Evolutionary conservation across 2,797 vertebrate genomes (phyloP).

Genomic region (Malurus splendens): DNA sequence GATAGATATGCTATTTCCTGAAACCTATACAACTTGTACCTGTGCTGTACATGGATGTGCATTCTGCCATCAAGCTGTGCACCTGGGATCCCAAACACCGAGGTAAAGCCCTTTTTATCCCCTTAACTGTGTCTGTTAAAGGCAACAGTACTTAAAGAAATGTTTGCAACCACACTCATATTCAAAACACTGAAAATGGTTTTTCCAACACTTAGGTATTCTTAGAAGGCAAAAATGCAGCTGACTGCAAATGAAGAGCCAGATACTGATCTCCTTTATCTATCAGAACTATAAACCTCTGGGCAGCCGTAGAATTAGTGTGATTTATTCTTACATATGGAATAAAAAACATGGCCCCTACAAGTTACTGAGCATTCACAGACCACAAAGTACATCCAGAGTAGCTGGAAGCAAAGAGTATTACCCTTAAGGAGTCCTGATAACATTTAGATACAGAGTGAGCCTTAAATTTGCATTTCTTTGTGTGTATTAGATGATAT

Average conservation of each 20-base stretch:
- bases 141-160: not conserved
- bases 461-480: not conserved
- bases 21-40: no score
- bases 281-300: not conserved
- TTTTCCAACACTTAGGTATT: not conserved
- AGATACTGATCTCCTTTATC: not conserved
- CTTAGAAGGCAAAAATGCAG: not conserved
- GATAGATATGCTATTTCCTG: no score
- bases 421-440: not conserved
- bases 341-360: not conserved
- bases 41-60: no score
- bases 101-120: no score
- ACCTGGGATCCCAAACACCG: no score
- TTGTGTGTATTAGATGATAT: not conserved
- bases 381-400: not conserved
- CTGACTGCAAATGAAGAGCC: not conserved
- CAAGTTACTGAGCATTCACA: not conserved
- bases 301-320: not conserved
- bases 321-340: not conserved
- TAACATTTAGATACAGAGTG: not conserved
- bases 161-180: not conserved
- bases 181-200: not conserved
- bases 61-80: no score
- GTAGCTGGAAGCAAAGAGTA: not conserved
- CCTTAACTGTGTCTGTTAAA: no score